Base-by-base conservation (phyloP, 2,113 vertebrate species). In the Emydocephalus ijimae region DNA sequence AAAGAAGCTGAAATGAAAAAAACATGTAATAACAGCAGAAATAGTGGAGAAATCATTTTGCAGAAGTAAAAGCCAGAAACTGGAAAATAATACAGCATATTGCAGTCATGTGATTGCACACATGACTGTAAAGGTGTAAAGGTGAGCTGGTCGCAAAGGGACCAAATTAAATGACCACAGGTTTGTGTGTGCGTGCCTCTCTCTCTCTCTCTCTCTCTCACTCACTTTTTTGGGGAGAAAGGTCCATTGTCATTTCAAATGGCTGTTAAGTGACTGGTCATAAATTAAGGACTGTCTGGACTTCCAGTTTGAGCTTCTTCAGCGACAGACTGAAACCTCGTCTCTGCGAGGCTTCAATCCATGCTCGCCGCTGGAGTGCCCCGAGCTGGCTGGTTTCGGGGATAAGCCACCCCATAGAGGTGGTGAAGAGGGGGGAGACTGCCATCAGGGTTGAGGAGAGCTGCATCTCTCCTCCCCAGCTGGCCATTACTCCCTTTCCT, bases 201-300 rank as follows among this genome's bases (percentile, higher is more conserved):
- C 2, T 61, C 10, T 64, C 0, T 64, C 2, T 59, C 3, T 64
- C 0, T 29, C 2, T 59, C 10, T 64, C 0, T 64, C 2, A 10
- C 45, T 45, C 4, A 3, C 3, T 64, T 14, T 64, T 12, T 24
- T 24, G 1, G 26, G 59, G 1, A 26, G 61, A 1, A 3, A 8
- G 21, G 20, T 4, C 1, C 61, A 64, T 64, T 29, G 26, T 64
- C 61, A 64, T 64, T 64, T 64, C 10, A 64, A 29, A 64, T 64
- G 61, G 26, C 57, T 59, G 57, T 64, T 64, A 64, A 64, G 61
- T 64, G 11, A 64, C 26, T 64, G 61, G 61, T 29, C 61, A 29
- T 64, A 29, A 12, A 3, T 64, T 64, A 26, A 64, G 59, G 10
- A 64, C 59, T 29, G 29, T 29, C 26, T 29, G 26, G 43, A 43